Evolutionary conservation across 2,113 vertebrate species (phyloP).

Genomic region (Myocastor coypus): DNA sequence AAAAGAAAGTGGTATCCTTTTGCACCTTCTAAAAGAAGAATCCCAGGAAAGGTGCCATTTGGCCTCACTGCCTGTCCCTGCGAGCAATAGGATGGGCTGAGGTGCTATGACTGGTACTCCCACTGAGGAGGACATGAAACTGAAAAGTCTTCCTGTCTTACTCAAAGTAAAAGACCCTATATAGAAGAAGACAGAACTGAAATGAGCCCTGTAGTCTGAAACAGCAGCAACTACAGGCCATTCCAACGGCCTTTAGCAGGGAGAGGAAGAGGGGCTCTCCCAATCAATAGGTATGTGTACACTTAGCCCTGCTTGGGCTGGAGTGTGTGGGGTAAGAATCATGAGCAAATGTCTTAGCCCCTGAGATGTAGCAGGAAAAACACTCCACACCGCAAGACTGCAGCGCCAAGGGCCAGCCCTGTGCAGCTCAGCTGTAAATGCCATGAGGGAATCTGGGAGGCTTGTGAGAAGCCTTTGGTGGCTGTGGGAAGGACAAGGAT

Average conservation of each 20-base stretch:
- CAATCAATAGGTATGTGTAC: neutral
- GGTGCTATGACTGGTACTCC: neutral
- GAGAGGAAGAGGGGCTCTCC: neutral
- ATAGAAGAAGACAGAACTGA: neutral
- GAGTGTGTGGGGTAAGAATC: neutral
- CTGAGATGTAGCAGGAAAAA: neutral
- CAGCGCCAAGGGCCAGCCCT: neutral
- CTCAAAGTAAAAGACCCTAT: constrained; percentile 20
- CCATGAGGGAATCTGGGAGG: neutral
- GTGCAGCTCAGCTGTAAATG: neutral
- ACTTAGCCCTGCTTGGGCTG: neutral
- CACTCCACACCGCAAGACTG: neutral
- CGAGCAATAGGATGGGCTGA: neutral
- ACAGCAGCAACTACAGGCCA: neutral
- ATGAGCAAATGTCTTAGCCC: neutral
- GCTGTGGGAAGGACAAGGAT: neutral
- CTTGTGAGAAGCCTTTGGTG: neutral
- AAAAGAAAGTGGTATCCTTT: constrained; percentile 5
- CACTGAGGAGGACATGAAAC: neutral
- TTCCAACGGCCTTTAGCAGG: neutral
- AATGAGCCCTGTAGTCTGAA: neutral
- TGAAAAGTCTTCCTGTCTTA: neutral
- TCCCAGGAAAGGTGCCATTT: neutral
- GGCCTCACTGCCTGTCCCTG: neutral
- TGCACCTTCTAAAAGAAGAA: neutral